Percentiles rank a stretch among this genome's conserved stretches.
Conservation (phyloP, 2,797 vertebrate genomes). For the Ispidina picta region DNA sequence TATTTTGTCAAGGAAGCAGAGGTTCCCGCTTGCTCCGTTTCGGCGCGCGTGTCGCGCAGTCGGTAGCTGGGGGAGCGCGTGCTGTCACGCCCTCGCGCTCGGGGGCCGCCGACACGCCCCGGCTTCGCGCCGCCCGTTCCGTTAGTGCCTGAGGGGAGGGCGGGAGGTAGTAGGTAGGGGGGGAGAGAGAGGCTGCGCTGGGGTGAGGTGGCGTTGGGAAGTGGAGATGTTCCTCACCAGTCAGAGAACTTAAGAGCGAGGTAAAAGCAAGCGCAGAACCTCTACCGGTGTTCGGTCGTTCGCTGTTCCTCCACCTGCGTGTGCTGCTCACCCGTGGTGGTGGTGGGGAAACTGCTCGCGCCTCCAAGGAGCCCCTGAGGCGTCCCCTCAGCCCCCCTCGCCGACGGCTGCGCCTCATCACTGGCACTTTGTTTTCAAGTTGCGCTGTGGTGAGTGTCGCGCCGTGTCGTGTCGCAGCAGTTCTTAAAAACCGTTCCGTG, state of each 20-base stretch:
- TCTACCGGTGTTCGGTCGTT: neutral
- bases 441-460: neutral
- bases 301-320: neutral
- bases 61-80: too few relatives aligned
- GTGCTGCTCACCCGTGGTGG: neutral
- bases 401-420: neutral
- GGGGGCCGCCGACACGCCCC: neutral
- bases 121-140: neutral
- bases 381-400: neutral
- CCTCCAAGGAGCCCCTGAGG: neutral
- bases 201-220: neutral
- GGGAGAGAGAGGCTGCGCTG: too few relatives aligned
- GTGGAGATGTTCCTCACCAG: neutral
- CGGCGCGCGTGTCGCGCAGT: neutral
- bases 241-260: neutral
- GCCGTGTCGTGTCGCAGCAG: too few relatives aligned
- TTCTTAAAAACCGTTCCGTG: fast-evolving
- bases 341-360: neutral
- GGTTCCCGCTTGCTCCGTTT: fast-evolving
- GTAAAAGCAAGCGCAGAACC: fast-evolving
- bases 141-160: neutral
- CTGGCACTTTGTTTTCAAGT: neutral
- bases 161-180: neutral
- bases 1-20: fast-evolving
- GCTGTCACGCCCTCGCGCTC: too few relatives aligned